A percentile compares a stretch with the other conserved stretches of the same genome.
Evolutionary conservation across 2,113 vertebrate species (phyloP).

Genomic region (Amblyopsis rosae): DNA sequence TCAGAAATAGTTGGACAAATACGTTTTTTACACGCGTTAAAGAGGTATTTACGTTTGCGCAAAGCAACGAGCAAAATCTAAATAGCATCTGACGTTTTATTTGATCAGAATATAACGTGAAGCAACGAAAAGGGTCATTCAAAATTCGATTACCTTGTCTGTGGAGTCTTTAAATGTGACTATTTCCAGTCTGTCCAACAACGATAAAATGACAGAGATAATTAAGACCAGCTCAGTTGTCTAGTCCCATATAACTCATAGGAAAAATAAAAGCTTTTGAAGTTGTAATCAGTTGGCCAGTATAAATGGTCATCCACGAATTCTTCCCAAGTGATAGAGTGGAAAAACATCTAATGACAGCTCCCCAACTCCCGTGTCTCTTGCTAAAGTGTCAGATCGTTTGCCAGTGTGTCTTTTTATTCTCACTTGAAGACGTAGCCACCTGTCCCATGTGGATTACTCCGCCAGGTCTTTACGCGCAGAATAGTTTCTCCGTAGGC

Average conservation of each 20-base stretch:
- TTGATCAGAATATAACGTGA: neutral
- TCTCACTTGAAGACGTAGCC: slow-evolving; percentile 71
- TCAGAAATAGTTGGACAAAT: no score
- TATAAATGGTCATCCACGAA: slow-evolving; percentile 56
- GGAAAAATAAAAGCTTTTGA: neutral
- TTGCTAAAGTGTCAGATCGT: slow-evolving; percentile 26
- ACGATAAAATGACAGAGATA: slow-evolving; percentile 1
- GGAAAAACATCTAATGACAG: slow-evolving; percentile 57
- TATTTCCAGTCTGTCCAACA: slow-evolving; percentile 12
- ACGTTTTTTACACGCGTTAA: neutral
- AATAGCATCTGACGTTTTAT: neutral
- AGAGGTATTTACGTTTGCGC: no score
- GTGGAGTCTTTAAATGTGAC: neutral
- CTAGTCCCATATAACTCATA: neutral
- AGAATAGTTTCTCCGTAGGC: slow-evolving; percentile 32
- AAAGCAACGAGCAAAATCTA: no score
- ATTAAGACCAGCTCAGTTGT: slow-evolving; percentile 12
- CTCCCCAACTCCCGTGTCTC: slow-evolving; percentile 53
- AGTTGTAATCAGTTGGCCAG: slow-evolving; percentile 67
- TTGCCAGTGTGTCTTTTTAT: slow-evolving; percentile 74
- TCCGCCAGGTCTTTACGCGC: slow-evolving; percentile 59
- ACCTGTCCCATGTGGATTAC: slow-evolving; percentile 76
- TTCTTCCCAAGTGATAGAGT: slow-evolving; percentile 47
- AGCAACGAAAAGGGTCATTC: neutral
- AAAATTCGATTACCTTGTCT: neutral